Conservation (phyloP, 1,140 invertebrate genomes). For the Alviniconcha marisindica region DNA sequence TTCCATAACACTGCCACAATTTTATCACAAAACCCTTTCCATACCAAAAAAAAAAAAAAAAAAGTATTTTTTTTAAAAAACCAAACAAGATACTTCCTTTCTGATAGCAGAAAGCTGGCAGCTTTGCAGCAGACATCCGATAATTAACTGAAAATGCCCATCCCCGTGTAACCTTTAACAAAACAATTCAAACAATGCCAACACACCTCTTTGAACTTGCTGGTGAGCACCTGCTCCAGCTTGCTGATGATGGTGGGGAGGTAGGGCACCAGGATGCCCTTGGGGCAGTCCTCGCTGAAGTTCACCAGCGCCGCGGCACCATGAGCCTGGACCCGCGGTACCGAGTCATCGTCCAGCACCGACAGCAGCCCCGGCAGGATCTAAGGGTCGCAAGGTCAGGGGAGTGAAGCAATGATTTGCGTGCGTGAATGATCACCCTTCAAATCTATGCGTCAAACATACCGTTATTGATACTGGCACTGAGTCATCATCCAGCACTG, state of each 20-base stretch:
- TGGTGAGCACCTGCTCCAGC: conserved; percentile 91
- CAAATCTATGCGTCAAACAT: no score
- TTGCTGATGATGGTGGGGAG: conserved; percentile 93
- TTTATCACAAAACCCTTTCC: no score
- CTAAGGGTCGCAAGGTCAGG: conserved; percentile 49
- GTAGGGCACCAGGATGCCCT: conserved; percentile 91
- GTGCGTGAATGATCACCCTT: background rate
- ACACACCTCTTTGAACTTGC: conserved; percentile 96
- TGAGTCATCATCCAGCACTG: conserved; percentile 76
- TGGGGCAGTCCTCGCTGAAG: conserved; percentile 99
- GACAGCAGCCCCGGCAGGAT: conserved; percentile 93
- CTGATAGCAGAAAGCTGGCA: no score
- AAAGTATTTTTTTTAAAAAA: no score
- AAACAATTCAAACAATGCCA: no score
- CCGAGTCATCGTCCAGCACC: conserved; percentile 93
- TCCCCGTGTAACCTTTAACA: no score
- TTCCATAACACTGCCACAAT: no score
- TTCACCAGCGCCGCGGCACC: conserved; percentile 95
- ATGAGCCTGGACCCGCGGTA: conserved; percentile 93
- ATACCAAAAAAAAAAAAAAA: no score
- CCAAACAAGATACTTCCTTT: no score
- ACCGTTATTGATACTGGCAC: no score
- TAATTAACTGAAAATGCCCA: no score
- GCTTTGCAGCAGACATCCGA: no score
- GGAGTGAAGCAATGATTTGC: background rate